Conservation (phyloP, 1,140 invertebrate species). For the Homarus americanus region DNA sequence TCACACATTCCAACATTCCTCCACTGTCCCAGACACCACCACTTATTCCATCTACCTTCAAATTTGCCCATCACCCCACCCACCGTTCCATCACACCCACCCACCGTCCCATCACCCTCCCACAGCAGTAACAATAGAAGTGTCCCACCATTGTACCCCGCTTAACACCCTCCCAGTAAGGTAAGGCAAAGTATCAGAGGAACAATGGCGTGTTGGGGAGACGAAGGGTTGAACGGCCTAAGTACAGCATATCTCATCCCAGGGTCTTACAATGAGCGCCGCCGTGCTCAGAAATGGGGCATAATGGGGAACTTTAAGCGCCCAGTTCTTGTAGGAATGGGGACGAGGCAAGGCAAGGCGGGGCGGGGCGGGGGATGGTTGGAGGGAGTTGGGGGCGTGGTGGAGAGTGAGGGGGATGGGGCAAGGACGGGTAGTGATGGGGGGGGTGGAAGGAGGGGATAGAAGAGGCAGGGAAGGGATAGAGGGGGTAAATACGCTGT, state of each 20-base stretch:
- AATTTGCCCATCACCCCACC: neutral
- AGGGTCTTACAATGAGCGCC: neutral
- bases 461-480: no score
- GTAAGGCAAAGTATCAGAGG: neutral
- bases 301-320: neutral
- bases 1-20: no score
- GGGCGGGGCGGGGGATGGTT: no score
- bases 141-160: neutral
- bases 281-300: neutral
- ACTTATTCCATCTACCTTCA: constrained; percentile 1
- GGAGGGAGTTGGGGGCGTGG: no score
- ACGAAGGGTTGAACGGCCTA: neutral
- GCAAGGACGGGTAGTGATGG: no score
- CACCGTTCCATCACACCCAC: no score
- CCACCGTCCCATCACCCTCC: neutral
- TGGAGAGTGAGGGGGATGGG: no score
- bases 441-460: no score
- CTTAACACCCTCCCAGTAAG: constrained; percentile 10
- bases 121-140: neutral
- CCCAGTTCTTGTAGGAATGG: neutral
- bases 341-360: no score
- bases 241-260: neutral
- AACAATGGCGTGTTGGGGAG: neutral
- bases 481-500: no score
- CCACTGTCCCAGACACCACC: neutral